Conservation (phyloP, 1,140 invertebrate genomes). For the Grapholita molesta region DNA sequence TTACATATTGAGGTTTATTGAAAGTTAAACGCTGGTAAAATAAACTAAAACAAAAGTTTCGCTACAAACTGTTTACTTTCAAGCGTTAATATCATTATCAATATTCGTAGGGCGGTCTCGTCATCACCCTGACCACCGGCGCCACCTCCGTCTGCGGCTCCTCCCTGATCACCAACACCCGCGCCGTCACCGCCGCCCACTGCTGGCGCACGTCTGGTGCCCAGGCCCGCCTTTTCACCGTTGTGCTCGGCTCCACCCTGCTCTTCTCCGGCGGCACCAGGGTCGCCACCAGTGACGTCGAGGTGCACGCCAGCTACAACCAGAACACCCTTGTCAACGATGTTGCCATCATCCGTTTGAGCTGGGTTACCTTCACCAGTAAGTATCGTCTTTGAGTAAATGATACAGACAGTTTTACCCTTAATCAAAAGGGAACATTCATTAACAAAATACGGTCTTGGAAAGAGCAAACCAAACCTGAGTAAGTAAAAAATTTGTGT, state of each 20-base stretch:
- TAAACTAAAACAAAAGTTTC: too few relatives aligned
- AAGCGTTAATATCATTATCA: too few relatives aligned
- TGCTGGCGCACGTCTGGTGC: not conserved
- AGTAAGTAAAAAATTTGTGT: too few relatives aligned
- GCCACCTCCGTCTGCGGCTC: not conserved
- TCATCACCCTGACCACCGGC: not conserved
- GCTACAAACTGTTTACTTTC: too few relatives aligned
- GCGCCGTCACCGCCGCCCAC: not conserved
- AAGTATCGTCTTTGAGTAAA: too few relatives aligned
- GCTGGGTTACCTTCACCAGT: not conserved
- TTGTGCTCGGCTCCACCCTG: slow-evolving; percentile 35
- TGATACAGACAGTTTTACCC: too few relatives aligned
- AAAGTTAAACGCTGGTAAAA: too few relatives aligned
- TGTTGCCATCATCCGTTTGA: not conserved
- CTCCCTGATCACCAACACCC: not conserved
- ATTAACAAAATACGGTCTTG: too few relatives aligned
- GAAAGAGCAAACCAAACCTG: too few relatives aligned
- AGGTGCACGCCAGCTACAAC: slow-evolving; percentile 17
- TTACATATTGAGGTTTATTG: too few relatives aligned
- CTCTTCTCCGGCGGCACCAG: slow-evolving; percentile 28
- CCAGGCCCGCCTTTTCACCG: slow-evolving; percentile 27
- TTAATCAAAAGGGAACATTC: too few relatives aligned
- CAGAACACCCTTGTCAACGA: not conserved
- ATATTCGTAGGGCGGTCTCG: not conserved
- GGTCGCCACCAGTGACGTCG: slow-evolving; percentile 28